Base-by-base conservation (phyloP, 2,113 vertebrate species). In the Beaufortia kweichowensis region DNA sequence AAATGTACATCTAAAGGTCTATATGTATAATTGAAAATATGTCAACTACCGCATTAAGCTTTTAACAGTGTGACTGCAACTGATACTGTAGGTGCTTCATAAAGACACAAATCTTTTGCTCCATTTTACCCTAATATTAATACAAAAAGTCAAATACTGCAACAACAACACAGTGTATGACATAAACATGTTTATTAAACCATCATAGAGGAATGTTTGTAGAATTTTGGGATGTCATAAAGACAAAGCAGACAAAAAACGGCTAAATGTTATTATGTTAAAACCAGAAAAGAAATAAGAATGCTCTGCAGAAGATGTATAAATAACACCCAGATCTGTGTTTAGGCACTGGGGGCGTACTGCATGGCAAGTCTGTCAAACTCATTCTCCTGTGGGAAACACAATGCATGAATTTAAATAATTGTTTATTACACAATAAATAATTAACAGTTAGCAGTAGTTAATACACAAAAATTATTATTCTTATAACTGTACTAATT, bases 341-440 rank as follows among this genome's bases (percentile, higher is more conserved):
- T 59, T 84, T 73, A 84, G 69, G 91, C 92, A 0, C 92, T 93
- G 67, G 96, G 94, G 0, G 94, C 86, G 0, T 98, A 98, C 65
- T 98, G 97, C 85, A 96, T 86, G 1, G 84, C 88, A 24, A 98
- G 91, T n/a, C 96, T 90, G 80, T 97, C 95, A 79, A 98, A 98
- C 76, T 99, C 96, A 1, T 95, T 95, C 86, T 98, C 96, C 96
- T 98, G 85, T 5, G 26, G 64, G 14, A 81, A 83, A 15, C 11
- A 59, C 7, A 3, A 43, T 8, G 35, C 6, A 24, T 12, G 6
- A 53, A 0, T n/a, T n/a, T 6, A n/a, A 53, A 8, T 17, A n/a
- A n/a, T 21, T 15, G 19, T 53, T 53, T 53, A 53, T 53, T 53
- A 21, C 8, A 53, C 1, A 53, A 21, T 53, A 5, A 19, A 21